These are phyloP conservation scores for Eucriotettix oculatus DNA, from an alignment of 2,888 invertebrate genomes.

Conservation along the genomic window DNA sequence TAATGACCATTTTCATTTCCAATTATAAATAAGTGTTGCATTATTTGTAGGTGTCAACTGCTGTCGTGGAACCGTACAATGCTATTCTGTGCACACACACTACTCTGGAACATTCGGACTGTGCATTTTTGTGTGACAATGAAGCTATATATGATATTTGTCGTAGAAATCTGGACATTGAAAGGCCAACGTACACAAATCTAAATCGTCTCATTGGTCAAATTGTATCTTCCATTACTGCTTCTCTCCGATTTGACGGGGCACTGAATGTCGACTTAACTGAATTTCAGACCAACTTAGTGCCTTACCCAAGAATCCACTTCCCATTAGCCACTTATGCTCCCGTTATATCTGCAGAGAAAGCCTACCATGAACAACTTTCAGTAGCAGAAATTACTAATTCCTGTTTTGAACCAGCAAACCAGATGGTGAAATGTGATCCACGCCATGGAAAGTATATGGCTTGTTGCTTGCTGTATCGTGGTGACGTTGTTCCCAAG, in stretches of 20 bases:
- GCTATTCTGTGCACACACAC: slow-evolving; percentile 82
- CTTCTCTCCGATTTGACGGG: slow-evolving; percentile 71
- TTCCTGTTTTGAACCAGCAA: slow-evolving; percentile 39
- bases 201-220: not conserved
- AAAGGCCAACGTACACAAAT: not conserved
- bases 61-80: slow-evolving; percentile 90
- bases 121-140: slow-evolving; percentile 36
- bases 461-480: slow-evolving; percentile 19
- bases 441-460: slow-evolving; percentile 29
- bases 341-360: slow-evolving; percentile 34
- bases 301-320: slow-evolving; percentile 84
- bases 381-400: slow-evolving; percentile 36
- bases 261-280: slow-evolving; percentile 76
- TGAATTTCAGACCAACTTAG: slow-evolving; percentile 81
- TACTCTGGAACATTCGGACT: slow-evolving; percentile 72
- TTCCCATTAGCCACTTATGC: slow-evolving; percentile 47
- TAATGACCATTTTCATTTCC: no score
- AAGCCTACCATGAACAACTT: slow-evolving; percentile 34
- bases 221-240: slow-evolving; percentile 40
- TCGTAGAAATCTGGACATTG: slow-evolving; percentile 63
- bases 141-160: slow-evolving; percentile 86
- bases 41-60: slow-evolving; percentile 55
- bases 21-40: no score
- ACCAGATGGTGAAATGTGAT: slow-evolving; percentile 31
- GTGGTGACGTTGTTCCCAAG: slow-evolving; percentile 23